Evolutionary conservation across 2,113 vertebrate species (phyloP).

Genomic region (Typhlomys cinereus): DNA sequence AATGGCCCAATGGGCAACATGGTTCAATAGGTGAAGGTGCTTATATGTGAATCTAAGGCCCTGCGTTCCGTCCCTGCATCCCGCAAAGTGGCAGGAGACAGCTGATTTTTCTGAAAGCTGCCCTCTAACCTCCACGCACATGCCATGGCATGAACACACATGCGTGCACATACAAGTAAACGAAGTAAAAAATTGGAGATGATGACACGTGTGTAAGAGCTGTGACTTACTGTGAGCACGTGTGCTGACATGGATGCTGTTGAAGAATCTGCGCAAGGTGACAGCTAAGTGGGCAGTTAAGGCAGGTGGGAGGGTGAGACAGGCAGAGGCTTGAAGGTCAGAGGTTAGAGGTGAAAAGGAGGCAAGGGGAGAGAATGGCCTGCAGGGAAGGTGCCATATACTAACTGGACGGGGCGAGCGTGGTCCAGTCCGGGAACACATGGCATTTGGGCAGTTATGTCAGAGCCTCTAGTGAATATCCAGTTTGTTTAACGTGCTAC

Average conservation of each 20-base stretch:
- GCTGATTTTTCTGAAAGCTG: no score
- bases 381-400: neutral
- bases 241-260: neutral
- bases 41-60: no score
- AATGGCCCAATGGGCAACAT: no score
- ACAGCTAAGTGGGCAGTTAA: neutral
- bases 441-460: neutral
- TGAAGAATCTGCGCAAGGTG: neutral
- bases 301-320: neutral
- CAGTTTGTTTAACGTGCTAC: neutral
- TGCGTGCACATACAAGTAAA: neutral
- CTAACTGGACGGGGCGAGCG: neutral
- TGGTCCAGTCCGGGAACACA: neutral
- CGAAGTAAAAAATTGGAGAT: neutral
- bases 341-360: accelerated
- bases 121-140: no score
- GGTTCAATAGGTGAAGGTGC: no score
- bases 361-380: neutral
- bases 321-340: neutral
- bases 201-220: neutral
- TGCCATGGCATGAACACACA: no score
- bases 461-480: neutral
- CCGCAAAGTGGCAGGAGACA: no score
- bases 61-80: no score
- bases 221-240: neutral